Evolutionary conservation across 2,113 vertebrate genomes (phyloP).

Genomic region (Lampris incognitus): DNA sequence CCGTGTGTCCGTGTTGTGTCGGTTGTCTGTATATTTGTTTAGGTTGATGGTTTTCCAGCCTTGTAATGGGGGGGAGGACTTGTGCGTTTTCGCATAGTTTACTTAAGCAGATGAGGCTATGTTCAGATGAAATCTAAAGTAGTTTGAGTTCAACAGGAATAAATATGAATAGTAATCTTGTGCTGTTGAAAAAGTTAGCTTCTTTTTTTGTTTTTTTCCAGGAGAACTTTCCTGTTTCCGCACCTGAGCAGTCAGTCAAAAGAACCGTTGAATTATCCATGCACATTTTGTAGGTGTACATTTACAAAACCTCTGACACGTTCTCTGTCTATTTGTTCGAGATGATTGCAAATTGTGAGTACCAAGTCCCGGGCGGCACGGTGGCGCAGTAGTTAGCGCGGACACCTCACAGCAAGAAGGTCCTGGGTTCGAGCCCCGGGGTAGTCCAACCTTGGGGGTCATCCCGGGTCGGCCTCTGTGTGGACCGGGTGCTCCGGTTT

Average conservation of each 20-base stretch:
- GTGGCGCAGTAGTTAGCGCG: too few species aligned
- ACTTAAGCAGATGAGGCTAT: conserved; percentile 12
- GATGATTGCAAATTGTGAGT: conserved; percentile 47
- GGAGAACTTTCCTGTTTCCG: background rate
- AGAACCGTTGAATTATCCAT: too few species aligned
- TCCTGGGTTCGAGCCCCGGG: too few species aligned
- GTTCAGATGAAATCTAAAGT: background rate
- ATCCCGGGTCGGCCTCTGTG: too few species aligned
- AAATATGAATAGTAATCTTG: background rate
- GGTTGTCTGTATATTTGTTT: conserved; percentile 27
- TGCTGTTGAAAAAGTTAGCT: too few species aligned
- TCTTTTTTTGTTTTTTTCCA: too few species aligned
- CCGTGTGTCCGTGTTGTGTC: background rate
- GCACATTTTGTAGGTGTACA: background rate
- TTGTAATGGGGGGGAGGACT: conserved; percentile 33
- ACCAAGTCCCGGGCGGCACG: conserved; percentile 1
- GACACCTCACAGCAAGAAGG: too few species aligned
- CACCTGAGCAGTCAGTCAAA: background rate
- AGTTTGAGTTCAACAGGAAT: background rate
- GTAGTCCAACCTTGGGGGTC: too few species aligned
- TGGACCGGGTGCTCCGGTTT: too few species aligned
- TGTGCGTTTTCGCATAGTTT: conserved; percentile 1
- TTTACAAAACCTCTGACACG: background rate
- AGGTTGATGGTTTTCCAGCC: conserved; percentile 42
- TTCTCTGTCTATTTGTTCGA: conserved; percentile 31